Evolutionary conservation across 2,113 vertebrate species (phyloP).

Genomic region (Podarcis raffonei): DNA sequence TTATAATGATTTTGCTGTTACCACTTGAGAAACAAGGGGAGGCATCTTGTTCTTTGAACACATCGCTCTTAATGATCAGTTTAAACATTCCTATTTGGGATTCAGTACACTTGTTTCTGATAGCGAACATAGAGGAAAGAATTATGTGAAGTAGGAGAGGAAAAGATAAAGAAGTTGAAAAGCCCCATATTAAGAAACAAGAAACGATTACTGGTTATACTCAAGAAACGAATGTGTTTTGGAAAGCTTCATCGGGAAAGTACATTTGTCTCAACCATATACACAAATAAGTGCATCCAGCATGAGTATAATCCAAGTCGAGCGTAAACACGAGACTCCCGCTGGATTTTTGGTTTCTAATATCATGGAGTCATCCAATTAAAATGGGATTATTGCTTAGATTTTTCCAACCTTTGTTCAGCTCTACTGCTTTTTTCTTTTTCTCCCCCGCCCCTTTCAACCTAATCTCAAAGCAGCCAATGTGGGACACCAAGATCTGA

Average conservation of each 20-base stretch:
- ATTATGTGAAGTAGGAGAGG: neutral
- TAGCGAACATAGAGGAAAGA: neutral
- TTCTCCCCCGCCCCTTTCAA: slow-evolving; percentile 13
- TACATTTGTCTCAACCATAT: slow-evolving; percentile 39
- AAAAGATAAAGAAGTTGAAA: neutral
- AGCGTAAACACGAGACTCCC: neutral
- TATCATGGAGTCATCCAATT: slow-evolving; percentile 50
- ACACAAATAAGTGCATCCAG: slow-evolving; percentile 22
- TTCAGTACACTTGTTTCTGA: slow-evolving; percentile 11
- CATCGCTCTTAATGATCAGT: neutral
- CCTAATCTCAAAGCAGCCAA: slow-evolving; percentile 14
- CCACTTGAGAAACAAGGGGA: slow-evolving; percentile 38
- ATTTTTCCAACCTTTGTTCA: slow-evolving; percentile 44
- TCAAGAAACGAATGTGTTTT: slow-evolving; percentile 29
- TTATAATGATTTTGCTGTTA: slow-evolving; percentile 31
- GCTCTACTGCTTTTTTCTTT: slow-evolving; percentile 37
- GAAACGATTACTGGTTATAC: slow-evolving; percentile 28
- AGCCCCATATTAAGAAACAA: slow-evolving; percentile 22
- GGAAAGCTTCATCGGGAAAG: slow-evolving; percentile 41
- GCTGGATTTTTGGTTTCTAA: slow-evolving; percentile 56
- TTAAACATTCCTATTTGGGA: neutral
- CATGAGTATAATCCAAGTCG: slow-evolving; percentile 28
- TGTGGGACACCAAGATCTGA: slow-evolving; percentile 22
- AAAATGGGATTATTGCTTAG: slow-evolving; percentile 51
- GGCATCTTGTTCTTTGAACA: slow-evolving; percentile 22